A percentile compares a stretch with the other conserved stretches of the same genome.
These are phyloP conservation scores for Lacerta viridis DNA, from an alignment of 2,797 vertebrate genomes.

Conservation along the genomic window DNA sequence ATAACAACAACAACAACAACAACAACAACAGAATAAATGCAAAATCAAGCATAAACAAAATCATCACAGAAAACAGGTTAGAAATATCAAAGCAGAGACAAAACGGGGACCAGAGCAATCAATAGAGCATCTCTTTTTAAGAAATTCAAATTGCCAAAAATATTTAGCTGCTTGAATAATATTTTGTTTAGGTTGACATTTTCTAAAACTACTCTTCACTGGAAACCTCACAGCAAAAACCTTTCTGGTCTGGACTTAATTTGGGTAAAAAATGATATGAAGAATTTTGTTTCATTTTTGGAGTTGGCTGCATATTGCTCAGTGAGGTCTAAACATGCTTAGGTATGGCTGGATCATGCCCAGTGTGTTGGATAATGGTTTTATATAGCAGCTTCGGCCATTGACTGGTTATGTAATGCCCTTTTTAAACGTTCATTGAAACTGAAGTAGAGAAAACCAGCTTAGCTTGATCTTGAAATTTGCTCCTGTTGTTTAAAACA, in stretches of 20 bases:
- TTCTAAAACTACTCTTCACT: constrained; percentile 17
- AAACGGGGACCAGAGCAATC: no score
- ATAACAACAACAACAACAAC: neutral
- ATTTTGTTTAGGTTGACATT: neutral
- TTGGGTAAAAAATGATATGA: neutral
- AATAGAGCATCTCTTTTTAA: neutral
- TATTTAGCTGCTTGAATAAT: neutral
- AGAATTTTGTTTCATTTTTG: neutral
- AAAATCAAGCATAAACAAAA: no score
- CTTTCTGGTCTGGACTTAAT: neutral
- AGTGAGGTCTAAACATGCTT: neutral
- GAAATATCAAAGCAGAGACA: neutral
- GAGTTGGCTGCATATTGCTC: neutral
- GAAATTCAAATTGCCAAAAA: constrained; percentile 25
- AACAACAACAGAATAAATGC: neutral
- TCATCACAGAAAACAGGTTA: neutral
- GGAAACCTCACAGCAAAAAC: neutral
- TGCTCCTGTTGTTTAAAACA: neutral
- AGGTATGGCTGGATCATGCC: neutral
- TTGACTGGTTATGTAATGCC: neutral
- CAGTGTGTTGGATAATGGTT: neutral
- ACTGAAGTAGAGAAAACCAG: neutral
- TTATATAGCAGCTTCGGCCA: neutral
- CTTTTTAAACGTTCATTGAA: neutral
- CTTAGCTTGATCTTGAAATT: neutral